These are phyloP conservation scores for Diloba caeruleocephala DNA, from an alignment of 2,888 invertebrate species.

Conservation along the genomic window DNA sequence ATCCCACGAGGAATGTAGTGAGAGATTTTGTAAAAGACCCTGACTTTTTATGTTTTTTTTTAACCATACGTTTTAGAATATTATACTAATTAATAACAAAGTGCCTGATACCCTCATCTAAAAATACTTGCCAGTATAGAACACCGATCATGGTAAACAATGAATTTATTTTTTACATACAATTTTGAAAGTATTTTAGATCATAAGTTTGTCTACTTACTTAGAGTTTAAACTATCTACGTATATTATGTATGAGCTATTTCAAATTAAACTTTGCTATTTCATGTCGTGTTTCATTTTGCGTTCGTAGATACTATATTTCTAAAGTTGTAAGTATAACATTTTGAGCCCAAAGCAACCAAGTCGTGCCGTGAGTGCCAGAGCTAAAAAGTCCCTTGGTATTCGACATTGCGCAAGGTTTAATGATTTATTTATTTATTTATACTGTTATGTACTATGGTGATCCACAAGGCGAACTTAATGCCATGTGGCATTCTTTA, in stretches of 20 bases:
- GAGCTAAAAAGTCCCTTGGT: no score
- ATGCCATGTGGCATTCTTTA: no score
- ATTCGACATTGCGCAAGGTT: no score
- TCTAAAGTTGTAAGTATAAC: no score
- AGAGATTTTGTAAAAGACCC: slow-evolving; percentile 27
- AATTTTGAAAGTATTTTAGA: slow-evolving; percentile 74
- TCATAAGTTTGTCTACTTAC: slow-evolving; percentile 56
- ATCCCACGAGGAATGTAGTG: slow-evolving; percentile 9
- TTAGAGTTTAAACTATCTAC: slow-evolving; percentile 58
- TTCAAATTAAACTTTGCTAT: slow-evolving; percentile 61
- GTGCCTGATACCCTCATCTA: slow-evolving; percentile 22
- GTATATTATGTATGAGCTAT: slow-evolving; percentile 36
- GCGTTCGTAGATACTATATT: no score
- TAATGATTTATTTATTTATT: no score
- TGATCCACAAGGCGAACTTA: no score
- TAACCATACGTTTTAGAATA: slow-evolving; percentile 6
- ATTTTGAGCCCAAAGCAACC: no score
- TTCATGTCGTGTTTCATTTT: slow-evolving; percentile 31
- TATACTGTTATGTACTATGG: no score
- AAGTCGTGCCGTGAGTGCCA: no score
- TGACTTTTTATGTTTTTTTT: slow-evolving; percentile 1
- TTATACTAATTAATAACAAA: slow-evolving; percentile 1
- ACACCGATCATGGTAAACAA: slow-evolving; percentile 55
- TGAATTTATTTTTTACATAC: slow-evolving; percentile 65
- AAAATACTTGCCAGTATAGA: slow-evolving; percentile 56